Base-by-base conservation (phyloP, 2,888 invertebrate species). In the Athalia cordata region DNA sequence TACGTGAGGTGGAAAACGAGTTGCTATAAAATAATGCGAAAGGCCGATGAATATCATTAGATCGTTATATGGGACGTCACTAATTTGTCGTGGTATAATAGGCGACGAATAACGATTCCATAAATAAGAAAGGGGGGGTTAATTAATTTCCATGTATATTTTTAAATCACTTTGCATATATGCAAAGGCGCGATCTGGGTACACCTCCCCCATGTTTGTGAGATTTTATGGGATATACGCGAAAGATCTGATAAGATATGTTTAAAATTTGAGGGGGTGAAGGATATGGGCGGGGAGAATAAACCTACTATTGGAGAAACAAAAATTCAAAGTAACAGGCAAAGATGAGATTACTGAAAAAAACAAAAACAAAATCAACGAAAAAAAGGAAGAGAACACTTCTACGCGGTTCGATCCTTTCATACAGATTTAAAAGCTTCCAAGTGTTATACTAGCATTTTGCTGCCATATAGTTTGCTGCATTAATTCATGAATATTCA, bases 171-270 rank as follows among this genome's bases (percentile, higher is more conserved):
- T 86, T 86, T 83, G 80, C 83, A 87, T 29, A 29, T 29, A 29
- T 87, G 87, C 87, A 86, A 87, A 85, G 84, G 81, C 83, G n/a
- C 2, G 3, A 29, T 29, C 29, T 52, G 52, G 29, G 50, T 68
- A 55, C n/a, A 29, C 55, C 55, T 55, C 8, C 82, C 78, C 74
- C 74, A 78, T 82, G 82, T 88, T 87, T 87, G 87, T 84, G 84
- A 81, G 80, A 83, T 81, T 77, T 84, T 83, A 81, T 82, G 84
- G 81, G 84, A 84, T 85, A 88, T 86, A 87, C 29, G 29, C 29
- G 29, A 87, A 87, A 85, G 87, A 87, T 86, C 86, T 86, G 87
- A 88, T 88, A 87, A 88, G 87, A 85, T 82, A 83, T 67, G 55
- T 84, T 85, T 83, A 85, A 87, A 84, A 82, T 79, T 75, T 81